These are phyloP conservation scores for Uropsilus gracilis DNA, from an alignment of 2,113 vertebrate genomes.

Conservation along the genomic window DNA sequence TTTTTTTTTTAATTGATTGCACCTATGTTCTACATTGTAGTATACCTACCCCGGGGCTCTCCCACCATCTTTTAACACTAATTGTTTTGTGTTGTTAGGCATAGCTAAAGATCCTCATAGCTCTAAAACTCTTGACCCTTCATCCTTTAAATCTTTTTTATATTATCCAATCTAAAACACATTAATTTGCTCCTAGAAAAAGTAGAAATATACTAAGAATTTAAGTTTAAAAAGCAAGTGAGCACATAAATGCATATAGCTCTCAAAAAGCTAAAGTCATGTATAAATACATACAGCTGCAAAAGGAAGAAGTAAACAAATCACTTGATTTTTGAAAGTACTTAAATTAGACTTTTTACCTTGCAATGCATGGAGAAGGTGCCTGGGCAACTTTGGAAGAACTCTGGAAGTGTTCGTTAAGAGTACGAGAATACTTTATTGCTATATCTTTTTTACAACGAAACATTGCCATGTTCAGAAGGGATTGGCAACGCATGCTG, in stretches of 20 bases:
- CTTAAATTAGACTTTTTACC: conserved; percentile 83
- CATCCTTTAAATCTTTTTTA: background rate
- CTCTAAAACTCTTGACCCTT: background rate
- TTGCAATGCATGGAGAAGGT: conserved; percentile 87
- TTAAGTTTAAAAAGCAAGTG: background rate
- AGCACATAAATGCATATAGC: background rate
- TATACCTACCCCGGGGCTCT: too few relatives aligned
- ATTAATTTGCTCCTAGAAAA: background rate
- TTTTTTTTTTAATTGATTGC: too few relatives aligned
- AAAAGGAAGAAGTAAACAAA: background rate
- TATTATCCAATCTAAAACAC: background rate
- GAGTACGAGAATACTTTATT: conserved; percentile 93
- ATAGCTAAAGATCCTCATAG: background rate
- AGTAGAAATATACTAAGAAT: background rate
- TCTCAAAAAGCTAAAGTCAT: background rate
- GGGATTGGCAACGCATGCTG: conserved; percentile 95
- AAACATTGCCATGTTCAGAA: conserved; percentile 97
- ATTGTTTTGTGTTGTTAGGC: background rate
- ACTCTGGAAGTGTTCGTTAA: conserved; percentile 93
- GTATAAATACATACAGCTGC: background rate
- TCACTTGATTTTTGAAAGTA: background rate
- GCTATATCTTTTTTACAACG: conserved; percentile 93
- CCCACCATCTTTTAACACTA: too few relatives aligned
- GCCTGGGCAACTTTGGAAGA: conserved; percentile 86
- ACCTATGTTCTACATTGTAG: too few relatives aligned